Conservation (phyloP, 2,888 invertebrate species). For the Hirtodrosophila trivittata region DNA sequence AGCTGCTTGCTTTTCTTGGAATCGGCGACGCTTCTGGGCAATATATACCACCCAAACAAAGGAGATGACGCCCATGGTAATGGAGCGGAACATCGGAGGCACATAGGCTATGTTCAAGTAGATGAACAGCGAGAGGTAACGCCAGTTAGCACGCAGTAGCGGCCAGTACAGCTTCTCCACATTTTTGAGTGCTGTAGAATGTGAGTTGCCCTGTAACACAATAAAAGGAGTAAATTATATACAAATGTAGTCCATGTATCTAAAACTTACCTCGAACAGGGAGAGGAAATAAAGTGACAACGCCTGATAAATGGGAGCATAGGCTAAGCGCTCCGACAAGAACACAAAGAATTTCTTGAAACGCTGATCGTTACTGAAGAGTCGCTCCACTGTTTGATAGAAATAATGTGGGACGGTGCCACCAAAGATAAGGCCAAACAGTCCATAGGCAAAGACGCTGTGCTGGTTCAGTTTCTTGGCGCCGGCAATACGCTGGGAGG, state of each 20-base stretch:
- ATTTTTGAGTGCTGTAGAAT: slow-evolving; percentile 87
- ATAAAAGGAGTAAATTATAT: not conserved
- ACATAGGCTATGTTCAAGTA: slow-evolving; percentile 90
- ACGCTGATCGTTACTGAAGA: slow-evolving; percentile 86
- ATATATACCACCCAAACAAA: slow-evolving; percentile 92
- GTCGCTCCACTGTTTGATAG: slow-evolving; percentile 87
- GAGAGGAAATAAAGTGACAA: slow-evolving; percentile 90
- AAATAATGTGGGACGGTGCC: slow-evolving; percentile 92
- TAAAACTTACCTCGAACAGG: slow-evolving; percentile 86
- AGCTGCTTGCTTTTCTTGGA: slow-evolving; percentile 70
- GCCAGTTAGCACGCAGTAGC: slow-evolving; percentile 89
- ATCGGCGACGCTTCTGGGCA: slow-evolving; percentile 87
- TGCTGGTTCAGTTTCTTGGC: slow-evolving; percentile 87
- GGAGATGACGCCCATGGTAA: slow-evolving; percentile 90
- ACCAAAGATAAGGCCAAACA: slow-evolving; percentile 92
- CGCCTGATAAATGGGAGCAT: slow-evolving; percentile 89
- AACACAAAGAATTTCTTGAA: slow-evolving; percentile 86
- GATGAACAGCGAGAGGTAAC: slow-evolving; percentile 90
- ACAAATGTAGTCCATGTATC: not conserved
- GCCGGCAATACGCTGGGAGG: slow-evolving; percentile 89
- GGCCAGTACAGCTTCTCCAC: slow-evolving; percentile 87
- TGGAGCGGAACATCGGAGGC: slow-evolving; percentile 91
- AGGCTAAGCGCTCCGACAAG: slow-evolving; percentile 89
- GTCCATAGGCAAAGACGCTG: slow-evolving; percentile 89
- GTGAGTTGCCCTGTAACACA: slow-evolving; percentile 87